Evolutionary conservation across 2,888 invertebrate genomes (phyloP).

Genomic region (Cybosia mesomella): DNA sequence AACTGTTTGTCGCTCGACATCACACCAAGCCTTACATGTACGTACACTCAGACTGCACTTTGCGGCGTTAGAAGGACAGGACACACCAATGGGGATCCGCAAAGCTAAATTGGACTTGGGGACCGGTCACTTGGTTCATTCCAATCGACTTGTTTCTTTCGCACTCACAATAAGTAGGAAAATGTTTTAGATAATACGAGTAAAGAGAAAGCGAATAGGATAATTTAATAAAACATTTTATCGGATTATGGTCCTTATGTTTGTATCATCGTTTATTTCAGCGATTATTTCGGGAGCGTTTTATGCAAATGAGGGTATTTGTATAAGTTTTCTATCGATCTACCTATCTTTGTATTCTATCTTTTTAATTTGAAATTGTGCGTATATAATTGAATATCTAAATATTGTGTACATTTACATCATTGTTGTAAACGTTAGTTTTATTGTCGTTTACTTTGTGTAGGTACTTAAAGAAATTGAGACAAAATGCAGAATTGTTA

Average conservation of each 20-base stretch:
- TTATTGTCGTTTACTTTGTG: constrained; percentile 11
- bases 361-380: constrained; percentile 46
- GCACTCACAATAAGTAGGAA: constrained; percentile 42
- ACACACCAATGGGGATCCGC: constrained; percentile 62
- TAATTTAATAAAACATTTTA: constrained; percentile 39
- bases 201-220: constrained; percentile 39
- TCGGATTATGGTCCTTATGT: constrained; percentile 20
- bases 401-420: constrained; percentile 35
- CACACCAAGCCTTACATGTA: constrained; percentile 44
- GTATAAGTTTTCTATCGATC: constrained; percentile 39
- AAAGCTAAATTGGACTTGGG: constrained; percentile 69
- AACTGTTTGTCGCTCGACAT: constrained; percentile 47
- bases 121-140: constrained; percentile 59
- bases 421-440: constrained; percentile 28
- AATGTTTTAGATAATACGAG: constrained; percentile 44
- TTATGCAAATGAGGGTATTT: constrained; percentile 49
- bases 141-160: constrained; percentile 61
- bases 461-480: no score
- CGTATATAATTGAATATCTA: constrained; percentile 45
- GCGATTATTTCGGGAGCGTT: constrained; percentile 46
- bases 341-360: no score
- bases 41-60: constrained; percentile 57
- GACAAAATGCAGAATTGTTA: no score
- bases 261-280: constrained; percentile 39
- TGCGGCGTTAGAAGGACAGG: constrained; percentile 60